Conservation (phyloP, 2,888 invertebrate genomes). For the Nesidiocoris tenuis region DNA sequence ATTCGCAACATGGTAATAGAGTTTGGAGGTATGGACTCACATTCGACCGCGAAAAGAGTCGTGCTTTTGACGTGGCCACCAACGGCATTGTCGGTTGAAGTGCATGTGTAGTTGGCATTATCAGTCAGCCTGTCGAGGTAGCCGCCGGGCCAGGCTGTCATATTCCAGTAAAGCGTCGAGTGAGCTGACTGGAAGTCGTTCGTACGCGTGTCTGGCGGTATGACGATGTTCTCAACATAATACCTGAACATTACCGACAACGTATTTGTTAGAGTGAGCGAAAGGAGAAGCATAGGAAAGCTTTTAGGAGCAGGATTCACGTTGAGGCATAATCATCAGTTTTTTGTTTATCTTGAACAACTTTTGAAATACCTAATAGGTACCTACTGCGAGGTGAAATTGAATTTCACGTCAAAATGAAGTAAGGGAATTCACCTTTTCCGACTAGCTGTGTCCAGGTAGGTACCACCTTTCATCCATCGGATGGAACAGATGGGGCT, state of each 20-base stretch:
- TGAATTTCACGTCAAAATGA: too few relatives aligned
- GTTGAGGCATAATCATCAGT: too few relatives aligned
- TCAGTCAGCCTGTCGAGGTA: conserved; percentile 74
- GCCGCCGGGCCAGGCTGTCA: conserved; percentile 77
- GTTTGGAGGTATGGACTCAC: too few relatives aligned
- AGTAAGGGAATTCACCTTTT: too few relatives aligned
- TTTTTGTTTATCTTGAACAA: too few relatives aligned
- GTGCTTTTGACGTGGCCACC: conserved; percentile 79
- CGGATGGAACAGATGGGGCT: conserved; percentile 80
- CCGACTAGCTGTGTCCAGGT: conserved; percentile 59
- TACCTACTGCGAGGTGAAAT: too few relatives aligned
- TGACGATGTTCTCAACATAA: conserved; percentile 66
- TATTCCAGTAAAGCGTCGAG: conserved; percentile 86
- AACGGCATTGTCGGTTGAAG: conserved; percentile 73
- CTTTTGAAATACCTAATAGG: too few relatives aligned
- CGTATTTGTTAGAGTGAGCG: too few relatives aligned
- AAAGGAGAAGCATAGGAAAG: too few relatives aligned
- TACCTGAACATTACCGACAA: conserved; percentile 60
- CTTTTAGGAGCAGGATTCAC: too few relatives aligned
- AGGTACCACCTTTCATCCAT: conserved; percentile 78
- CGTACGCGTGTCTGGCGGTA: conserved; percentile 71
- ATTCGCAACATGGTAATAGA: too few relatives aligned
- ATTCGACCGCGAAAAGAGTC: conserved; percentile 84
- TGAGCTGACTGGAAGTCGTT: conserved; percentile 80
- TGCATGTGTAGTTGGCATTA: conserved; percentile 80